Evolutionary conservation across 2,113 vertebrate genomes (phyloP).

Genomic region (Clarias magur): DNA sequence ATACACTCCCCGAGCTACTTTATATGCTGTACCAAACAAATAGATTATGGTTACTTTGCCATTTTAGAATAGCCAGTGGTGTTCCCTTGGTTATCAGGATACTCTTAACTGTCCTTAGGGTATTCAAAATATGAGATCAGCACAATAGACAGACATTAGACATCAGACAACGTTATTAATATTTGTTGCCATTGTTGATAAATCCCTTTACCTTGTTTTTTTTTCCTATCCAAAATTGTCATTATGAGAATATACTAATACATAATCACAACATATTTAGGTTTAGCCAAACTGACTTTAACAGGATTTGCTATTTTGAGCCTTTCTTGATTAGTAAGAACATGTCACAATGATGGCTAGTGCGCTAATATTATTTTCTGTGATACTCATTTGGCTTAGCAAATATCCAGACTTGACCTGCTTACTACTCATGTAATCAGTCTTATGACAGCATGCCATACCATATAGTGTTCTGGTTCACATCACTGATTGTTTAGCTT

Average conservation of each 20-base stretch:
- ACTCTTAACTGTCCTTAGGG: neutral
- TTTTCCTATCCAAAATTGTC: constrained; percentile 63
- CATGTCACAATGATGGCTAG: neutral
- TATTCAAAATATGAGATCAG: neutral
- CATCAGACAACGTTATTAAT: constrained; percentile 27
- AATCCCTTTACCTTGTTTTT: constrained; percentile 48
- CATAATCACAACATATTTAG: constrained; percentile 58
- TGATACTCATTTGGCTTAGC: constrained; percentile 35
- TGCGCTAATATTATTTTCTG: constrained; percentile 7
- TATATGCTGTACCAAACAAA: constrained; percentile 35
- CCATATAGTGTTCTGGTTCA: constrained; percentile 11
- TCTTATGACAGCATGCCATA: constrained; percentile 1
- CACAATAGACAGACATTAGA: neutral
- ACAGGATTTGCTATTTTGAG: constrained; percentile 62
- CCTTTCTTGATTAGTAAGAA: constrained; percentile 33
- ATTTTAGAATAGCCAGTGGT: constrained; percentile 4
- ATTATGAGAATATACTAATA: constrained; percentile 63
- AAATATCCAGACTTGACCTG: neutral
- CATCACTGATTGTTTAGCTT: constrained; percentile 19
- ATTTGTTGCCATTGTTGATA: constrained; percentile 56
- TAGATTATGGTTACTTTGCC: constrained; percentile 1
- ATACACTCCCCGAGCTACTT: constrained; percentile 56
- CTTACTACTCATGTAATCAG: neutral
- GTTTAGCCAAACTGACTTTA: constrained; percentile 67
- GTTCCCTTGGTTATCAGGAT: neutral